Conservation (phyloP, 2,797 vertebrate species). For the Sebastes nivosus region DNA sequence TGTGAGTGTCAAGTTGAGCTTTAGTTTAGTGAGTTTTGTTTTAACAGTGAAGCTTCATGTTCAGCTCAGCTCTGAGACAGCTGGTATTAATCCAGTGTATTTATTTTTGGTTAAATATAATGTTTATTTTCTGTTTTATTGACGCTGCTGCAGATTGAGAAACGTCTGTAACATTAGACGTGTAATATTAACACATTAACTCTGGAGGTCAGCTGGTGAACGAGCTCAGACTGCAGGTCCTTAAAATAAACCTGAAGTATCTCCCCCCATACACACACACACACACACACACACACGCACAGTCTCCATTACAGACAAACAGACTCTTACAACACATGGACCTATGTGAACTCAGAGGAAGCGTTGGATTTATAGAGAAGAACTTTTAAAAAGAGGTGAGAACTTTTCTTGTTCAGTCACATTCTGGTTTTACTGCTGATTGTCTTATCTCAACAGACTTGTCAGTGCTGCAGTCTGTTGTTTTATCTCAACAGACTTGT, state of each 20-base stretch:
- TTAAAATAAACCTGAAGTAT: conserved; percentile 50
- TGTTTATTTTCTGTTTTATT: background rate
- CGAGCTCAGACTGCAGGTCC: conserved; percentile 18
- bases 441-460: background rate
- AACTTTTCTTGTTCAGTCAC: background rate
- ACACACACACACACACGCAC: background rate
- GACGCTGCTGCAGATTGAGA: background rate
- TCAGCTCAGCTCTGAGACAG: background rate
- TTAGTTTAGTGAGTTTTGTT: background rate
- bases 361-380: background rate
- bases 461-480: background rate
- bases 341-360: background rate
- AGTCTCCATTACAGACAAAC: background rate
- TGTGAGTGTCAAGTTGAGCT: background rate
- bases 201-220: conserved; percentile 9
- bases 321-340: background rate
- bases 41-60: background rate
- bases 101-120: too few species aligned
- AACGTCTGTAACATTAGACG: background rate
- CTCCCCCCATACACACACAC: background rate
- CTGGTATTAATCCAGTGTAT: background rate
- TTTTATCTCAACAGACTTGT: background rate
- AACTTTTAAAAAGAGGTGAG: background rate
- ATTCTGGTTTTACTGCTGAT: background rate
- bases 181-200: background rate